Percentiles rank a stretch among this genome's conserved stretches.
Evolutionary conservation across 2,797 vertebrate genomes (phyloP).

Genomic region (Loriculus beryllinus): DNA sequence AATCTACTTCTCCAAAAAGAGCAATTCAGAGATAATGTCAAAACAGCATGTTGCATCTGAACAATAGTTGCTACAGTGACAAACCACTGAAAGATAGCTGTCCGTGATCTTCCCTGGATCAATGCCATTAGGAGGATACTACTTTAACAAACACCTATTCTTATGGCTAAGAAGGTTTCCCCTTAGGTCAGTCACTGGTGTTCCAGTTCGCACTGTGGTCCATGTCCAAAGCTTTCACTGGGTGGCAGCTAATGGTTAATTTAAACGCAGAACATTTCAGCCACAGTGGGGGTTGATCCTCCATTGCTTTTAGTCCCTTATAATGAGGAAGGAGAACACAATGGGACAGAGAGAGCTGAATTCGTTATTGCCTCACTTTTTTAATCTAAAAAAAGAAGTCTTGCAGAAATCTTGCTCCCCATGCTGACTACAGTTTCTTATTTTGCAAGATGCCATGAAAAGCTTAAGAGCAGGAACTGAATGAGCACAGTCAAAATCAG

Average conservation of each 20-base stretch:
- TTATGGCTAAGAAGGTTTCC: background rate
- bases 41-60: background rate
- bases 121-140: background rate
- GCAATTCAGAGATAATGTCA: background rate
- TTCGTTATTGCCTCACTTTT: background rate
- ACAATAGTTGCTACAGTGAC: background rate
- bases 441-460: background rate
- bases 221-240: background rate
- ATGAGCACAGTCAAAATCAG: background rate
- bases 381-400: background rate
- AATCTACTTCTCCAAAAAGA: background rate
- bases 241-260: background rate
- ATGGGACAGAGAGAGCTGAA: rapidly evolving
- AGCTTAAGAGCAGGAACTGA: background rate
- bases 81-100: background rate
- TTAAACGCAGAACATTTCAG: background rate
- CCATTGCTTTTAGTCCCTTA: background rate
- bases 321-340: background rate
- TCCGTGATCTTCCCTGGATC: background rate
- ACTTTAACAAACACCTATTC: background rate
- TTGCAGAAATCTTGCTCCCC: background rate
- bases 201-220: background rate
- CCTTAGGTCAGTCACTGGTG: background rate
- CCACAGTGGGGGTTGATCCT: background rate
- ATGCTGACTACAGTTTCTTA: background rate